Percentiles rank a stretch among this genome's conserved stretches.
These are phyloP conservation scores for Dasysyrphus albostriatus DNA, from an alignment of 2,888 invertebrate species.

Conservation along the genomic window DNA sequence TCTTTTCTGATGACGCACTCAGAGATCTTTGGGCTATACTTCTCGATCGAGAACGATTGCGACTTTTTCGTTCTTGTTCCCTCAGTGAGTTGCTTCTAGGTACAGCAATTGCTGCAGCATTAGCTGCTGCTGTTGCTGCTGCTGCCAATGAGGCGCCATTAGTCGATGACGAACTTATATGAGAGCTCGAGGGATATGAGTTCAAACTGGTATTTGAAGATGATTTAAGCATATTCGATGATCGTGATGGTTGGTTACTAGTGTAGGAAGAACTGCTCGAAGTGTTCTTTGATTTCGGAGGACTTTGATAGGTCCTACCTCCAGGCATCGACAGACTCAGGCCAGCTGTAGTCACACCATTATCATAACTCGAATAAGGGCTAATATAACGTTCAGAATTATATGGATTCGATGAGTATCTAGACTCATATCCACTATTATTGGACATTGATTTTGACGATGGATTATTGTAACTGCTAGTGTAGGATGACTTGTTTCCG, in stretches of 20 bases:
- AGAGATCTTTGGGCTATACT: conserved; percentile 85
- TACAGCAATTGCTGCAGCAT: conserved; percentile 80
- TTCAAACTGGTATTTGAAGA: conserved; percentile 82
- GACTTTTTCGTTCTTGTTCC: conserved; percentile 84
- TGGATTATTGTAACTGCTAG: conserved; percentile 75
- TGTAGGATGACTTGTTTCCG: conserved; percentile 53
- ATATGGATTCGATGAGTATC: conserved; percentile 80
- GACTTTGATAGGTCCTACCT: conserved; percentile 76
- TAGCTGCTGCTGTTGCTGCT: conserved; percentile 78
- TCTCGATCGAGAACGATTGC: conserved; percentile 82
- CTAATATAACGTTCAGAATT: conserved; percentile 82
- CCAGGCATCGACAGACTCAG: conserved; percentile 79
- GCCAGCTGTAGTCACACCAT: conserved; percentile 84
- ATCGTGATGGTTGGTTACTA: conserved; percentile 68
- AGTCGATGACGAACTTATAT: conserved; percentile 67
- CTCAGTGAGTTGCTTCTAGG: conserved; percentile 83
- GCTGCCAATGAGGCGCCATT: conserved; percentile 69
- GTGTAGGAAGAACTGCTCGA: conserved; percentile 79
- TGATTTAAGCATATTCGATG: conserved; percentile 79
- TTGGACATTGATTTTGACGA: conserved; percentile 58
- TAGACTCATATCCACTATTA: conserved; percentile 78
- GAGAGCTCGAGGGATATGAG: conserved; percentile 74
- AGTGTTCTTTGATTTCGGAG: conserved; percentile 80
- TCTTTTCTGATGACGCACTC: conserved; percentile 89
- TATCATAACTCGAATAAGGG: conserved; percentile 83